Evolutionary conservation across 1,140 invertebrate species (phyloP), one percentile per base, ranked within the genome.

Genomic region (Metaphire vulgaris): DNA sequence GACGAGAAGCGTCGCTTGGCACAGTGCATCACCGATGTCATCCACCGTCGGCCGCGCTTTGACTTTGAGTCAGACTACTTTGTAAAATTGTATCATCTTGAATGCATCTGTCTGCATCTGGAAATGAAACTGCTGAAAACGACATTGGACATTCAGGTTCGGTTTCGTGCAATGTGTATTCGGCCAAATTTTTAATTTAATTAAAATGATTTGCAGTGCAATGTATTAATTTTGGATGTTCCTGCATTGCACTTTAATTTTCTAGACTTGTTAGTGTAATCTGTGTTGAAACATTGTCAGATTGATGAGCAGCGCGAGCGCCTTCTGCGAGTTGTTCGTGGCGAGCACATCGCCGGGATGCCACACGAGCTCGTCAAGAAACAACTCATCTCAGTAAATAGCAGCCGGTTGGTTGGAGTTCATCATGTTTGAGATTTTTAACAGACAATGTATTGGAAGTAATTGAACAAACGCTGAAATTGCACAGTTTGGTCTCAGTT

Each of bases 11-110:
- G 84, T 30, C 72, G 74, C 14, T 69, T 87, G 33, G 83, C 85
- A 1, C 84, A 86, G 74, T 81, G 82, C 6, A 85, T 87, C n/a
- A 84, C 81, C 12, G 82, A 86, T 71, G 76, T 87, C 30, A 85
- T 86, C 41, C 76, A 85, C 73, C 81, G 81, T 34, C 74, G 81
- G 67, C 85, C 85, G 2, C 77, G 83, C n/a, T 83, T 82, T 80
- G 84, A 86, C 77, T 82, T 85, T 56, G 74, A 79, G 1, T 76
- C 81, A 0, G 75, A 79, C 1, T 86, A 87, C 78, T 86, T 86
- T 72, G 77, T 85, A 15, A 80, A 80, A 26, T 79, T 81, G 1
- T 86, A 85, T 76, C 75, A 83, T 33, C 77, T 82, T 30, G 85
- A 87, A 69, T 83, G 83, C 77, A 75, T 81, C 26, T 81, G 81